phyloP scores from a whole-genome alignment of 1,140 invertebrate genomes.

The Lasioglossum albipes region DNA sequence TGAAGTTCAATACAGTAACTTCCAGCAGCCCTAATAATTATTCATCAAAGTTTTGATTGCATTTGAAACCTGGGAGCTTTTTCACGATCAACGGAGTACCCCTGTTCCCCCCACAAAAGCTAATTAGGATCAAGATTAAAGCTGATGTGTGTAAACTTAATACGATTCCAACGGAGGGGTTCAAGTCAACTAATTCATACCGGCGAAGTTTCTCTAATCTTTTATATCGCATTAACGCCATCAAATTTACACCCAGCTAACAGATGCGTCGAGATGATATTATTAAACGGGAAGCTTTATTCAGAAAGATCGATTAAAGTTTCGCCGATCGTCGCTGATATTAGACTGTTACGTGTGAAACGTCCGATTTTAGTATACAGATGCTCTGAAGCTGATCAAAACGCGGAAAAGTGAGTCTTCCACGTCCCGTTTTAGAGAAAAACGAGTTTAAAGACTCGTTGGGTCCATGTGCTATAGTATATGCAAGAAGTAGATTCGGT shows the following conservation, averaged over 20 bases:
- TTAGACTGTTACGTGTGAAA: too few species aligned
- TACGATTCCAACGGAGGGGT: neutral
- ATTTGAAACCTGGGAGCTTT: neutral
- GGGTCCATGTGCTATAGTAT: too few species aligned
- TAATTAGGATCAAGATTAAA: neutral
- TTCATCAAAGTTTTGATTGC: constrained; percentile 12
- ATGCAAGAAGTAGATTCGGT: too few species aligned
- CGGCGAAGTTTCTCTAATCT: neutral
- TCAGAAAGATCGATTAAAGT: too few species aligned
- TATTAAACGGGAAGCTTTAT: too few species aligned
- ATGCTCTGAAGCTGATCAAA: too few species aligned
- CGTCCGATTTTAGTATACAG: too few species aligned
- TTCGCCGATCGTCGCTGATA: too few species aligned
- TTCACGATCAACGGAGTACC: neutral
- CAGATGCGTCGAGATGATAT: neutral
- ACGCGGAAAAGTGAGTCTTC: too few species aligned
- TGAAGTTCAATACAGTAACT: neutral
- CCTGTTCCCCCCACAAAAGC: neutral
- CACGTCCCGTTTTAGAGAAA: too few species aligned
- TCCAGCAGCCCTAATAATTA: constrained; percentile 7
- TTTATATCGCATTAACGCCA: neutral
- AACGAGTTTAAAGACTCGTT: too few species aligned
- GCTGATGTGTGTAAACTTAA: neutral
- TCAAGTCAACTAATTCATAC: neutral
- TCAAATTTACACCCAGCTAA: neutral